Evolutionary conservation across 1,140 invertebrate species (phyloP).

Genomic region (Onthophagus taurus): DNA sequence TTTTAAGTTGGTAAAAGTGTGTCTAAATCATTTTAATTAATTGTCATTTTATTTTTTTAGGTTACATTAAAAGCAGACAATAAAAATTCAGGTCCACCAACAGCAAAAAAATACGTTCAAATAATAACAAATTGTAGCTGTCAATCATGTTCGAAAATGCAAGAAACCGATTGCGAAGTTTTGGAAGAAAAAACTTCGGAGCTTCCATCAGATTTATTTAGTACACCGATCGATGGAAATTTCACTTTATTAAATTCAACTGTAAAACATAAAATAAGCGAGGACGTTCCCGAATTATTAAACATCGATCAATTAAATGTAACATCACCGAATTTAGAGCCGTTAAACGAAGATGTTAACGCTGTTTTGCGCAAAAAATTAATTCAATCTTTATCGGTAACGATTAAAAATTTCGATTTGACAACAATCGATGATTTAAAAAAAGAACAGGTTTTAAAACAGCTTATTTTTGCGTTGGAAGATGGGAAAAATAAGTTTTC

Average conservation of each 20-base stretch:
- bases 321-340: too few relatives aligned
- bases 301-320: constrained; percentile 10
- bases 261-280: neutral
- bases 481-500: constrained; percentile 18
- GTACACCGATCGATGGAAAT: constrained; percentile 14
- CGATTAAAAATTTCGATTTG: too few relatives aligned
- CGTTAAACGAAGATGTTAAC: constrained; percentile 13
- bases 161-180: constrained; percentile 27
- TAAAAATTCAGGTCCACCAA: constrained; percentile 43
- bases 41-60: constrained; percentile 33
- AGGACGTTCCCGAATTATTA: constrained; percentile 25
- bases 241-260: neutral
- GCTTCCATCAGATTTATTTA: constrained; percentile 27
- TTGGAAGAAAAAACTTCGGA: constrained; percentile 28
- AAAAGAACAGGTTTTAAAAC: constrained; percentile 15
- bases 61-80: constrained; percentile 46
- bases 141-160: constrained; percentile 41
- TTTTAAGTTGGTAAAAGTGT: neutral
- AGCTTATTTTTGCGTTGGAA: constrained; percentile 21
- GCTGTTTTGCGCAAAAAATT: constrained; percentile 20
- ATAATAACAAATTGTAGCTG: constrained; percentile 56
- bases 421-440: constrained; percentile 13
- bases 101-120: constrained; percentile 51
- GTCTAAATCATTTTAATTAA: neutral
- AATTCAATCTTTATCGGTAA: constrained; percentile 21